phyloP scores from a whole-genome alignment of 2,797 vertebrate genomes.

The Ibycter americanus region DNA sequence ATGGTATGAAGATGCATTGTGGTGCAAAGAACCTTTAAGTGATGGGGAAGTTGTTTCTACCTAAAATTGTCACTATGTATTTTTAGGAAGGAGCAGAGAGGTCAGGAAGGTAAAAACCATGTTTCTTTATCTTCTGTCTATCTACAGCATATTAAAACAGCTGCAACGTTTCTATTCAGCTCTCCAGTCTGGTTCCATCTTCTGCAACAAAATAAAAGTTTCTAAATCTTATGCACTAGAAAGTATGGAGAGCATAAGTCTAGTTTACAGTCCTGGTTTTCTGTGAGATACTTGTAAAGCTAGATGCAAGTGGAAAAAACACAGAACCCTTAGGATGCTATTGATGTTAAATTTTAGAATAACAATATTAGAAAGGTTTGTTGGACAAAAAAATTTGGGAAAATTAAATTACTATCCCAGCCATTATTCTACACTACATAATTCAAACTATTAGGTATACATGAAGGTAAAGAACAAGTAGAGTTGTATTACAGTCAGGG shows the following conservation, averaged over 20 bases:
- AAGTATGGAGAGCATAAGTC: neutral
- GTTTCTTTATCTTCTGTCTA: neutral
- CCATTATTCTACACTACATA: neutral
- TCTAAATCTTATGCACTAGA: neutral
- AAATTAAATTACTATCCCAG: neutral
- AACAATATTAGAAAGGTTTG: neutral
- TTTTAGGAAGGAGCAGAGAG: constrained; percentile 3
- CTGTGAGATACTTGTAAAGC: neutral
- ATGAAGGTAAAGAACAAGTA: neutral
- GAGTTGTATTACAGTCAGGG: neutral
- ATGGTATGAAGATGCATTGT: neutral
- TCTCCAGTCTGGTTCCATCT: neutral
- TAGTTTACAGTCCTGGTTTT: neutral
- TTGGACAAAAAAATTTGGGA: neutral
- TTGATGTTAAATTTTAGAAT: neutral
- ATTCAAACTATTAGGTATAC: neutral
- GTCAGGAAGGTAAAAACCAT: neutral
- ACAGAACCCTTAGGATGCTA: neutral
- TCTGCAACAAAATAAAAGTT: neutral
- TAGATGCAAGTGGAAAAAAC: neutral
- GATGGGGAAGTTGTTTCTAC: neutral
- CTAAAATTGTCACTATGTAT: neutral
- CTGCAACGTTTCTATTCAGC: neutral
- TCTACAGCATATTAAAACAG: neutral
- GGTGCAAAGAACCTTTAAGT: neutral